Evolutionary conservation across 1,140 invertebrate genomes (phyloP).

Genomic region (Bombus breviceps): DNA sequence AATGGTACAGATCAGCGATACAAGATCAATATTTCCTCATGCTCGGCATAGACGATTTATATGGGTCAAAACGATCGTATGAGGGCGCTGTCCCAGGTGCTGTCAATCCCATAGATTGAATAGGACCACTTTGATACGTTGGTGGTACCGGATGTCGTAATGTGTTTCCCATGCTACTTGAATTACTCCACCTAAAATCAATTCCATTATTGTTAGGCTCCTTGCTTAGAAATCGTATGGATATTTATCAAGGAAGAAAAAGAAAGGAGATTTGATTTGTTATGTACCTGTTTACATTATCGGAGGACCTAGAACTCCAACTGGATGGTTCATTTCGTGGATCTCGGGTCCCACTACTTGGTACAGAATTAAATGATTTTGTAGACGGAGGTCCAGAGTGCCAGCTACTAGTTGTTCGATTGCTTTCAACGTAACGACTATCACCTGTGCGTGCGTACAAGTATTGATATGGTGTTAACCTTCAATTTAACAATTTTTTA

Average conservation of each 20-base stretch:
- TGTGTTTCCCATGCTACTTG: conserved; percentile 78
- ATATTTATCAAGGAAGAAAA: neutral
- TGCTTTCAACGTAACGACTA: conserved; percentile 79
- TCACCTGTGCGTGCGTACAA: conserved; percentile 70
- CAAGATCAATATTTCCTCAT: conserved; percentile 79
- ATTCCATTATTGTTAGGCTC: neutral
- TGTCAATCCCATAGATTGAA: conserved; percentile 77
- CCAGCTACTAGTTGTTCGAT: conserved; percentile 78
- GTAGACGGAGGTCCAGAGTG: conserved; percentile 79
- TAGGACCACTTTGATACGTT: conserved; percentile 79
- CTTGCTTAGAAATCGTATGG: neutral
- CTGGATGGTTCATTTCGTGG: conserved; percentile 77
- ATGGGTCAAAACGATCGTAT: conserved; percentile 80
- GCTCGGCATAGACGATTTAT: conserved; percentile 79
- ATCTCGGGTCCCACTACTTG: conserved; percentile 75
- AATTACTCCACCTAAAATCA: conserved; percentile 78
- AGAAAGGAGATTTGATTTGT: neutral
- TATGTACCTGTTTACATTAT: conserved; percentile 76
- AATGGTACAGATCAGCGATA: neutral
- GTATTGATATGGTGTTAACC: neutral
- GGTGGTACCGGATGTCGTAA: conserved; percentile 79
- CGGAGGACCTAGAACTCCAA: conserved; percentile 79
- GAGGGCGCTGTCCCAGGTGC: conserved; percentile 77
- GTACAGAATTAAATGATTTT: conserved; percentile 80
- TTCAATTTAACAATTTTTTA: neutral